Evolutionary conservation across 1,140 invertebrate genomes (phyloP).

Genomic region (Melitaea cinxia): DNA sequence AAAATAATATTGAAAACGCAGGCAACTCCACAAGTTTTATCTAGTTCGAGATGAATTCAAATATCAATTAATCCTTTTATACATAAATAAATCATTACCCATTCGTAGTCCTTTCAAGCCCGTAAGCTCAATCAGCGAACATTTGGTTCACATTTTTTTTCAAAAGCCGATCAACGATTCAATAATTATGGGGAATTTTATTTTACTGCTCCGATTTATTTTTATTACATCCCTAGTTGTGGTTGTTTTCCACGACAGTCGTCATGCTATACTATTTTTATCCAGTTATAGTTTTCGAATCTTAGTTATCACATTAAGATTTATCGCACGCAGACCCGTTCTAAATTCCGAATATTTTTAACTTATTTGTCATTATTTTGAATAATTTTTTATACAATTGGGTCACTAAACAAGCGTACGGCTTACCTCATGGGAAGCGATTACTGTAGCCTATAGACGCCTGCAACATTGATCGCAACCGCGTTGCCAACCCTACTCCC

Average conservation of each 20-base stretch:
- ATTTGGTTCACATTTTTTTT: slow-evolving; percentile 17
- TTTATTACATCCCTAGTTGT: slow-evolving; percentile 26
- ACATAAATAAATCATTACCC: slow-evolving; percentile 2
- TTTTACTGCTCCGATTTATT: slow-evolving; percentile 35
- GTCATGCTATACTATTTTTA: background rate
- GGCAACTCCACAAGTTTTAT: background rate
- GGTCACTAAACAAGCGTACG: too few relatives aligned
- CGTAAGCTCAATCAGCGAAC: slow-evolving; percentile 14
- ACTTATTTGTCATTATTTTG: too few relatives aligned
- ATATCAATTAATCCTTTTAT: background rate
- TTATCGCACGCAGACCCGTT: too few relatives aligned
- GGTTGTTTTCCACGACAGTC: background rate
- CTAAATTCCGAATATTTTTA: too few relatives aligned
- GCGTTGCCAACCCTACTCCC: too few relatives aligned
- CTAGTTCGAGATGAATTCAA: background rate
- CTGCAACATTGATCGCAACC: too few relatives aligned
- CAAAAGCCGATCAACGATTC: slow-evolving; percentile 24
- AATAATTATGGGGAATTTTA: slow-evolving; percentile 38
- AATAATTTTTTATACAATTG: too few relatives aligned
- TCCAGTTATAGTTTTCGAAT: too few relatives aligned
- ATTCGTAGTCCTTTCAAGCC: background rate
- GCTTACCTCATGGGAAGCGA: too few relatives aligned
- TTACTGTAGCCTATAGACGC: too few relatives aligned
- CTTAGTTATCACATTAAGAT: too few relatives aligned
- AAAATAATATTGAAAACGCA: too few relatives aligned